phyloP scores from a whole-genome alignment of 2,888 invertebrate species.

The Drosophila meridiana region DNA sequence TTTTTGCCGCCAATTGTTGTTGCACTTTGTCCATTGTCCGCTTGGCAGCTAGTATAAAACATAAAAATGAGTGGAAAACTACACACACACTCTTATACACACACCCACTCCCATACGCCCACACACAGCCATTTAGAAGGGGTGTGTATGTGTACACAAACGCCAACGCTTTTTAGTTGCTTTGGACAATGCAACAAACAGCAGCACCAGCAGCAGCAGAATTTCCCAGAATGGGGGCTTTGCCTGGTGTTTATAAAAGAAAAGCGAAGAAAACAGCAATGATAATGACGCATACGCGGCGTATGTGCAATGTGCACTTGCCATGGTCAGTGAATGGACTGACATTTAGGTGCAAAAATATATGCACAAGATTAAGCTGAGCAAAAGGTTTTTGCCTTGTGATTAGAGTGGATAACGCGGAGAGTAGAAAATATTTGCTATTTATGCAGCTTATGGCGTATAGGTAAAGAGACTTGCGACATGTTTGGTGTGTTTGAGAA shows the following conservation, averaged over 20 bases:
- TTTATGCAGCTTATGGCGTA: not conserved
- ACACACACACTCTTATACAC: not conserved
- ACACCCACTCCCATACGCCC: not conserved
- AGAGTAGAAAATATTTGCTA: not conserved
- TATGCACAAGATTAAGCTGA: slow-evolving; percentile 18
- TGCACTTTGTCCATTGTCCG: slow-evolving; percentile 45
- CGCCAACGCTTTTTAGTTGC: slow-evolving; percentile 33
- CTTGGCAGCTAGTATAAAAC: slow-evolving; percentile 49
- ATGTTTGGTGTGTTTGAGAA: not conserved
- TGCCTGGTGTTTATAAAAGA: not conserved
- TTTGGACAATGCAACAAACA: slow-evolving; percentile 21
- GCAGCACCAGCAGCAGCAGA: not conserved
- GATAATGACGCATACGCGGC: slow-evolving; percentile 28
- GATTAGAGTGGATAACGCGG: not conserved
- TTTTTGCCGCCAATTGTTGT: slow-evolving; percentile 41
- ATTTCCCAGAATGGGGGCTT: slow-evolving; percentile 8
- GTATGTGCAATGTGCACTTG: slow-evolving; percentile 17
- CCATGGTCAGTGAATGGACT: slow-evolving; percentile 3
- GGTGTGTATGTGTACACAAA: slow-evolving; percentile 21
- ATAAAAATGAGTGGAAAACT: slow-evolving; percentile 49
- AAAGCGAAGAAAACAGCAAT: slow-evolving; percentile 21
- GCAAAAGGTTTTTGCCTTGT: not conserved
- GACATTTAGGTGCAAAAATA: slow-evolving; percentile 14
- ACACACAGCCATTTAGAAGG: not conserved
- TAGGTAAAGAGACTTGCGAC: not conserved